phyloP scores from a whole-genome alignment of 2,797 vertebrate genomes.

The Cossypha niveicapilla region DNA sequence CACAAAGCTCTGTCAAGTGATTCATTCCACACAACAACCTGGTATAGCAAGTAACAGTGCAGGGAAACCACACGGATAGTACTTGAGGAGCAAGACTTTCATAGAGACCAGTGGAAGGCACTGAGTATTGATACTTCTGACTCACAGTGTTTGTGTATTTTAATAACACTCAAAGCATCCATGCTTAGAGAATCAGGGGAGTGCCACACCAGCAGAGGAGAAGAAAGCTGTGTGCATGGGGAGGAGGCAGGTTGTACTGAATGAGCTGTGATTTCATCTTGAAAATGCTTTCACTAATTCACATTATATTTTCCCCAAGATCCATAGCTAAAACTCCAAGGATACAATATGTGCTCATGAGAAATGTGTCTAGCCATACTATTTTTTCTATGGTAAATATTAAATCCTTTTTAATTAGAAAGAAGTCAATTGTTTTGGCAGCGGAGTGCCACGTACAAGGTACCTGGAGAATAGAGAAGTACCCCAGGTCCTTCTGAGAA shows the following conservation, averaged over 20 bases:
- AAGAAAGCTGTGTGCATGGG: fast-evolving
- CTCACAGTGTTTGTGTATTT: not conserved
- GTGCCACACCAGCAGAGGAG: fast-evolving
- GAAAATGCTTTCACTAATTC: not conserved
- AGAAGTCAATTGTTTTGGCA: not conserved
- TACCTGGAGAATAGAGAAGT: not conserved
- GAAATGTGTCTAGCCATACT: not conserved
- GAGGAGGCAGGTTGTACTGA: not conserved
- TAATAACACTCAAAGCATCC: not conserved
- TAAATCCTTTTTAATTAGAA: not conserved
- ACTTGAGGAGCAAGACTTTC: not conserved
- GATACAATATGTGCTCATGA: not conserved
- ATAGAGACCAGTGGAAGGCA: not conserved
- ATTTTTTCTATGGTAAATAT: not conserved
- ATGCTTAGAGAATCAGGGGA: not conserved
- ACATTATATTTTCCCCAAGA: not conserved
- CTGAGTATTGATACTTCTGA: not conserved
- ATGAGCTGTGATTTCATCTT: not conserved
- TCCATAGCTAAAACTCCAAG: not conserved
- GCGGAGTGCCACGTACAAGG: not conserved
- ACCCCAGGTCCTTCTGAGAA: not conserved
- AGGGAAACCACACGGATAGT: not conserved
- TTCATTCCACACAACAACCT: not conserved
- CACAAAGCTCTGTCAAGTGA: not conserved
- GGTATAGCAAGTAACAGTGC: not conserved